Conservation (phyloP, 2,797 vertebrate genomes). For the Danio choprae region DNA sequence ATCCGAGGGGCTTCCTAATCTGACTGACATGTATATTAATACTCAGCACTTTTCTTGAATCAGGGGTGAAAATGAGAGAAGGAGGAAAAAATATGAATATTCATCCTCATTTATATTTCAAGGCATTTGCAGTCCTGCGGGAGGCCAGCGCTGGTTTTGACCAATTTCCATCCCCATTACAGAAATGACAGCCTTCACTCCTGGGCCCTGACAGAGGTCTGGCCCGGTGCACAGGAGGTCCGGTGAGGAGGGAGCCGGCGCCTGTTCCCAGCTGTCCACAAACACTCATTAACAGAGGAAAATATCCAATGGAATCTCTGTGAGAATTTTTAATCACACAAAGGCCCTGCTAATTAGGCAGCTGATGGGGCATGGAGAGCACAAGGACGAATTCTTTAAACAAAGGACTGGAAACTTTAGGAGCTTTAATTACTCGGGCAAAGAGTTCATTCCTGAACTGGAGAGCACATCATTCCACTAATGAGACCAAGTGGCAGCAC, state of each 20-base stretch:
- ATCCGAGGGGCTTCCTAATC: slow-evolving; percentile 81
- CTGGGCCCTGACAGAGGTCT: slow-evolving; percentile 98
- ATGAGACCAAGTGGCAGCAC: slow-evolving; percentile 92
- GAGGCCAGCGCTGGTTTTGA: slow-evolving; percentile 87
- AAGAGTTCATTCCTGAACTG: slow-evolving; percentile 99
- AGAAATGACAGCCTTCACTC: slow-evolving; percentile 98
- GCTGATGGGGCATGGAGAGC: slow-evolving; percentile 99
- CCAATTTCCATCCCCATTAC: slow-evolving; percentile 96
- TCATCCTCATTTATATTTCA: slow-evolving; percentile 99
- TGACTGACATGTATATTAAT: slow-evolving; percentile 99
- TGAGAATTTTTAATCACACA: slow-evolving; percentile 99
- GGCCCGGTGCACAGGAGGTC: slow-evolving; percentile 91
- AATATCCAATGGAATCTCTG: slow-evolving; percentile 98
- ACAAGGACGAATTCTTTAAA: slow-evolving; percentile 99
- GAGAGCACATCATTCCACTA: slow-evolving; percentile 98
- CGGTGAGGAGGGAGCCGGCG: slow-evolving; percentile 84
- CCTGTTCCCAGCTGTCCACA: slow-evolving; percentile 99
- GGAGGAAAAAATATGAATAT: slow-evolving; percentile 95
- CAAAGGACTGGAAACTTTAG: slow-evolving; percentile 99
- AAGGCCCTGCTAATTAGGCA: slow-evolving; percentile 99
- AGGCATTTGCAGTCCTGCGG: slow-evolving; percentile 92
- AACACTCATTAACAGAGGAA: slow-evolving; percentile 99
- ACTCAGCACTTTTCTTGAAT: slow-evolving; percentile 94
- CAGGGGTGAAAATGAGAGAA: slow-evolving; percentile 66
- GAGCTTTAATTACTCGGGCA: slow-evolving; percentile 99